Conservation (phyloP, 2,113 vertebrate genomes). For the Hylia prasina region DNA sequence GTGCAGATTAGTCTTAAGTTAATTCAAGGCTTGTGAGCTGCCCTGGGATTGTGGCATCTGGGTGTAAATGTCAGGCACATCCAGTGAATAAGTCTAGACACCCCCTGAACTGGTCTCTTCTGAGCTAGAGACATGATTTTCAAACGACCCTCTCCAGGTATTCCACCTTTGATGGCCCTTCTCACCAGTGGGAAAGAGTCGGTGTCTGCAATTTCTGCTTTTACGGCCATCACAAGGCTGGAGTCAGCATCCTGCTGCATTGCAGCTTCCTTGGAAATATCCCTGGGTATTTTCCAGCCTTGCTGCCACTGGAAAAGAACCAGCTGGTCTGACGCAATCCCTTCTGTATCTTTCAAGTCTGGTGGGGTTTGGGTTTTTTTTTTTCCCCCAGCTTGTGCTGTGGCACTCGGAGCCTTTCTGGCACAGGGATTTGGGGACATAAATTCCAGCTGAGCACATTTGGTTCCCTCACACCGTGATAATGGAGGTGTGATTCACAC, state of each 20-base stretch:
- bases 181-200: background rate
- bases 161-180: background rate
- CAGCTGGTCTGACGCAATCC: background rate
- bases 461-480: background rate
- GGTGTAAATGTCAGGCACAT: background rate
- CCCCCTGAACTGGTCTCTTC: background rate
- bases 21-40: background rate
- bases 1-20: background rate
- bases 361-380: background rate
- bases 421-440: background rate
- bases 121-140: background rate
- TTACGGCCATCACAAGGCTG: background rate
- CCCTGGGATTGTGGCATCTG: background rate
- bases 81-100: background rate
- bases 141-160: background rate
- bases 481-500: background rate
- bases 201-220: background rate
- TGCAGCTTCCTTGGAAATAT: background rate
- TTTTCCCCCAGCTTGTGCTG: background rate
- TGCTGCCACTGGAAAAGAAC: background rate
- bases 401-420: background rate
- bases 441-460: background rate
- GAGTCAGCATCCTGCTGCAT: background rate
- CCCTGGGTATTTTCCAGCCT: background rate
- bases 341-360: background rate